These are phyloP conservation scores for Bombus confusus DNA, from an alignment of 1,140 invertebrate genomes.

Conservation along the genomic window DNA sequence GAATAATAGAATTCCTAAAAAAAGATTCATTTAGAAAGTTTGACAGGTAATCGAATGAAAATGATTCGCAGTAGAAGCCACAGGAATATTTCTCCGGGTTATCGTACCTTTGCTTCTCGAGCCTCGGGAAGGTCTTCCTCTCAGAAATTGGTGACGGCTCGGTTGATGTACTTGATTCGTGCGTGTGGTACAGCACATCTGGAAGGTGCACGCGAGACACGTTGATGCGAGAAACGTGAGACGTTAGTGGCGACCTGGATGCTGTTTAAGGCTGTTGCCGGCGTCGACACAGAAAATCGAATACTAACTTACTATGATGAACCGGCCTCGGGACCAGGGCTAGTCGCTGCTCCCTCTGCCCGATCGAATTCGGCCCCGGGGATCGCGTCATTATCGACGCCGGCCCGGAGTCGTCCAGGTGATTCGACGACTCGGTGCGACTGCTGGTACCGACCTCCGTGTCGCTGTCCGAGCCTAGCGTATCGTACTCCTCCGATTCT, in stretches of 20 bases:
- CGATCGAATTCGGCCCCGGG: slow-evolving; percentile 77
- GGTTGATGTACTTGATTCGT: slow-evolving; percentile 83
- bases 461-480: slow-evolving; percentile 84
- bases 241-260: slow-evolving; percentile 61
- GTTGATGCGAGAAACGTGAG: slow-evolving; percentile 61
- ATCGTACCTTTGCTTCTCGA: slow-evolving; percentile 78
- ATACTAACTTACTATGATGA: slow-evolving; percentile 86
- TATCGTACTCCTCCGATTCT: slow-evolving; percentile 85
- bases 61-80: no score
- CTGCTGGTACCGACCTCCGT: slow-evolving; percentile 82
- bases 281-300: slow-evolving; percentile 79
- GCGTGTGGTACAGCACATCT: slow-evolving; percentile 82
- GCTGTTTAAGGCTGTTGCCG: slow-evolving; percentile 58
- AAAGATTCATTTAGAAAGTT: no score
- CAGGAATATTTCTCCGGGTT: background rate
- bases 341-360: slow-evolving; percentile 77
- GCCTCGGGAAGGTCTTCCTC: slow-evolving; percentile 81
- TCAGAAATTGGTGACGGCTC: slow-evolving; percentile 83
- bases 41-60: no score
- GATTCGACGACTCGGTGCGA: slow-evolving; percentile 82
- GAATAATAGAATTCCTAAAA: no score
- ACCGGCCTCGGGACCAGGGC: slow-evolving; percentile 82
- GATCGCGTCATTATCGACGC: slow-evolving; percentile 76
- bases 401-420: slow-evolving; percentile 82
- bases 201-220: slow-evolving; percentile 65